These are phyloP conservation scores for Onychostoma macrolepis DNA, from an alignment of 2,113 vertebrate species.

Conservation along the genomic window DNA sequence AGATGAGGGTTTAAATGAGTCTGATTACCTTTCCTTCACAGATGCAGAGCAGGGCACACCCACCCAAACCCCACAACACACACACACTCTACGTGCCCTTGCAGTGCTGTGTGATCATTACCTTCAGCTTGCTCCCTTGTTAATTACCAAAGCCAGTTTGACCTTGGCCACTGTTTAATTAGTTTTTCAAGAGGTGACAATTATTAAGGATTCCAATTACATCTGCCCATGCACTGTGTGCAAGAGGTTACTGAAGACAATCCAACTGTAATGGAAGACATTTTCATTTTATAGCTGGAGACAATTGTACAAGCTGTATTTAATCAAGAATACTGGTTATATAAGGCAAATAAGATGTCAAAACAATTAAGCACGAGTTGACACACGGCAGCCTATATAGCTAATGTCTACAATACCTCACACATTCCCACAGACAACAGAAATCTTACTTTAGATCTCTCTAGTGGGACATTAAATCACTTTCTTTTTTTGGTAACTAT, in stretches of 20 bases:
- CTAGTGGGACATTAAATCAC: not conserved
- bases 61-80: not conserved
- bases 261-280: constrained; percentile 13
- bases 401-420: not conserved
- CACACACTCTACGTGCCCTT: constrained; percentile 76
- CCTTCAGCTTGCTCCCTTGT: constrained; percentile 84
- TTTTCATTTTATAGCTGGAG: constrained; percentile 13
- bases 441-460: not conserved
- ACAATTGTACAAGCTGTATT: constrained; percentile 25
- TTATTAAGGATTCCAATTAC: constrained; percentile 67
- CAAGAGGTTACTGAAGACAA: constrained; percentile 35
- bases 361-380: not conserved
- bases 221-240: constrained; percentile 37
- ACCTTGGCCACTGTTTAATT: constrained; percentile 88
- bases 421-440: not conserved
- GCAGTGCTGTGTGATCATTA: constrained; percentile 87
- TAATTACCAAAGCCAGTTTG: constrained; percentile 89
- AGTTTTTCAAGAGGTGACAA: constrained; percentile 85
- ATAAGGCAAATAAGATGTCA: constrained; percentile 22
- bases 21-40: constrained; percentile 32
- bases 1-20: constrained; percentile 46
- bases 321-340: not conserved
- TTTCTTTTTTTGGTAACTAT: not conserved
- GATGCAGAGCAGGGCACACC: constrained; percentile 20
- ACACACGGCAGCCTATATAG: not conserved